phyloP scores from a whole-genome alignment of 2,888 invertebrate species.

The Drosophila recens region DNA sequence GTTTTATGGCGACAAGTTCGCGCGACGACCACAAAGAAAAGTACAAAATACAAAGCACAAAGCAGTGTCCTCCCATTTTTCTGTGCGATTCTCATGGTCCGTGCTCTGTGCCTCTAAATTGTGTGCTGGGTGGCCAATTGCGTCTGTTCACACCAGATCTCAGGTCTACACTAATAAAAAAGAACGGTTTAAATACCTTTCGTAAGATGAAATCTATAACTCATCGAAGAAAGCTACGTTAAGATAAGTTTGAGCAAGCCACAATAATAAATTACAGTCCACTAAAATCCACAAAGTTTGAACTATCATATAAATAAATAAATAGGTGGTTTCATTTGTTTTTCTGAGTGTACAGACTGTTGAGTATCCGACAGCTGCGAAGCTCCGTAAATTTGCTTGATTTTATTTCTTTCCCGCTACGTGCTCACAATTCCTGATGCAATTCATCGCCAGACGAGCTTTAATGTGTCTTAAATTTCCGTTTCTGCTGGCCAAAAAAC shows the following conservation, averaged over 20 bases:
- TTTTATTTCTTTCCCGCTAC: slow-evolving; percentile 61
- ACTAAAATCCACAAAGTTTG: no score
- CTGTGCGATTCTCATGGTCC: background rate
- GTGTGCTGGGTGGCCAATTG: slow-evolving; percentile 39
- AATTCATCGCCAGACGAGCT: slow-evolving; percentile 28
- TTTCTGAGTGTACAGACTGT: background rate
- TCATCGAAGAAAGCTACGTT: no score
- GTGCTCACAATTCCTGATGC: slow-evolving; percentile 67
- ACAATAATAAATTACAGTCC: no score
- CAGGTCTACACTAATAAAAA: background rate
- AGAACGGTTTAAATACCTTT: no score
- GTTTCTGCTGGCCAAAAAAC: slow-evolving; percentile 8
- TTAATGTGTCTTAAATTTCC: slow-evolving; percentile 42
- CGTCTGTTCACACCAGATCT: slow-evolving; percentile 41
- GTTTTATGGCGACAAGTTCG: slow-evolving; percentile 80
- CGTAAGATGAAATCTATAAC: no score
- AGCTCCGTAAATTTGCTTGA: slow-evolving; percentile 63
- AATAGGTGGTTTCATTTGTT: no score
- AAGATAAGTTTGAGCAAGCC: no score
- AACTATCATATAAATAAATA: no score
- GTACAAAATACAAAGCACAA: background rate
- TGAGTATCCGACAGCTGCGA: slow-evolving; percentile 36
- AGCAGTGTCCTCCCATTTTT: slow-evolving; percentile 1
- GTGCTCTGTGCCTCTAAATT: slow-evolving; percentile 14
- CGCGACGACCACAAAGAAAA: slow-evolving; percentile 29